Evolutionary conservation across 2,797 vertebrate species (phyloP).

Genomic region (Hydrolagus colliei): DNA sequence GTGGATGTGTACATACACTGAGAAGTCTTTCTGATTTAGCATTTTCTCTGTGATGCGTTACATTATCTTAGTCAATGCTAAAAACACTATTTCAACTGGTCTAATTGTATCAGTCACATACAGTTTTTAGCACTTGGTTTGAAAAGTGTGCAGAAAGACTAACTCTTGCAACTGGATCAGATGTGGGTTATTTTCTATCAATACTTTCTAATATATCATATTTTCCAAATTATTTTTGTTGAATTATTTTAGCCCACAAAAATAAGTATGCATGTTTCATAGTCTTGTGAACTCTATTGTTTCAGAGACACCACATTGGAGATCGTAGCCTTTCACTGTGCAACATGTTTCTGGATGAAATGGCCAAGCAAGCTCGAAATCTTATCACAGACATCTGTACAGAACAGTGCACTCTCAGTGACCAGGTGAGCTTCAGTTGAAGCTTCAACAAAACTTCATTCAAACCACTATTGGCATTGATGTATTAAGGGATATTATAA

Average conservation of each 20-base stretch:
- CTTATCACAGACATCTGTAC: constrained; percentile 98
- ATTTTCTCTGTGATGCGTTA: no score
- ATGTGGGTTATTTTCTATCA: background rate
- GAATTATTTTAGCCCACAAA: background rate
- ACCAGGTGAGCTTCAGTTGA: constrained; percentile 68
- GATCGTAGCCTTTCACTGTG: constrained; percentile 95
- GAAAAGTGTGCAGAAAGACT: background rate
- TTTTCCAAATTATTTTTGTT: background rate
- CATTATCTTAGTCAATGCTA: background rate
- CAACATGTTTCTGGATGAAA: constrained; percentile 98
- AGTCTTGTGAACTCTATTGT: constrained; percentile 32
- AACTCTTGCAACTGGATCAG: background rate
- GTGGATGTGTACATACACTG: no score
- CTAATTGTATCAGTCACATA: background rate
- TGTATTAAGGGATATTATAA: no score
- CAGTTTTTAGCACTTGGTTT: background rate
- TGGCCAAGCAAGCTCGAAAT: constrained; percentile 96
- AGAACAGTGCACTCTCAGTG: constrained; percentile 92
- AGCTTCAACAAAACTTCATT: no score
- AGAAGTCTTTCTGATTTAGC: no score
- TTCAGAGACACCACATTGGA: constrained; percentile 91
- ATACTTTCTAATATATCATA: background rate
- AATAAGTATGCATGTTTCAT: background rate
- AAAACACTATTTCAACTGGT: background rate
- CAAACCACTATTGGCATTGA: no score